Conservation (phyloP, 2,797 vertebrate species). For the Echeneis naucrates region DNA sequence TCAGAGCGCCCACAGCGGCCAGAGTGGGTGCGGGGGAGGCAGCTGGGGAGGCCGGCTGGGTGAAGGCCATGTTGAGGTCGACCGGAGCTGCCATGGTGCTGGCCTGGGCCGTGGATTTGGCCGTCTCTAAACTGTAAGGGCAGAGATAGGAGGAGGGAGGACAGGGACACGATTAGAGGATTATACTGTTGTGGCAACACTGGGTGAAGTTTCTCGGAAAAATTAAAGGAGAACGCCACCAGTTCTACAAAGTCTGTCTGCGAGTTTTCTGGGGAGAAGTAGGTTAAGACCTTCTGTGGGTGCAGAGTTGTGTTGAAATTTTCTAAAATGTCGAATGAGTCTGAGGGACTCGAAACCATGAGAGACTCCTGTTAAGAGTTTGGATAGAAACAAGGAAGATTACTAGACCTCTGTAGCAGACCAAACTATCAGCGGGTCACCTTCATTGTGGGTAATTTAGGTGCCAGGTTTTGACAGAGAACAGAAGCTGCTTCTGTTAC, state of each 20-base stretch:
- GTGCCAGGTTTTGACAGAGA: not conserved
- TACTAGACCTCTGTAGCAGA: not conserved
- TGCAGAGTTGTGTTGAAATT: not conserved
- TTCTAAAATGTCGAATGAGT: not conserved
- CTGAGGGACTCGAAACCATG: not conserved
- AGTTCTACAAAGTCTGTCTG: not conserved
- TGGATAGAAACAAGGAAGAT: not conserved
- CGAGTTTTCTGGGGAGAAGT: not conserved
- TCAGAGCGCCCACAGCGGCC: constrained; percentile 85
- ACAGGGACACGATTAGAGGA: constrained; percentile 56
- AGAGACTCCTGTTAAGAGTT: not conserved
- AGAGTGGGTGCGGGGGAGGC: constrained; percentile 81
- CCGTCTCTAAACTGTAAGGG: constrained; percentile 91
- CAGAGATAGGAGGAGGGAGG: constrained; percentile 11
- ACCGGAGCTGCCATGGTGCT: constrained; percentile 87
- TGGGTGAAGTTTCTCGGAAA: constrained; percentile 32
- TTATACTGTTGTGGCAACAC: constrained; percentile 61
- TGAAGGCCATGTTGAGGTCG: constrained; percentile 93
- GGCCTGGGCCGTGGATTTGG: constrained; percentile 95
- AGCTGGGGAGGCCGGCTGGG: constrained; percentile 84
- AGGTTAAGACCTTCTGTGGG: not conserved
- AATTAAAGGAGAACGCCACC: constrained; percentile 19
- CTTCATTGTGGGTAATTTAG: not conserved
- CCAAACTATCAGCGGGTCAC: not conserved
- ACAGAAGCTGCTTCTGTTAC: no score